Conservation (phyloP, 2,113 vertebrate species). For the Oplegnathus fasciatus region DNA sequence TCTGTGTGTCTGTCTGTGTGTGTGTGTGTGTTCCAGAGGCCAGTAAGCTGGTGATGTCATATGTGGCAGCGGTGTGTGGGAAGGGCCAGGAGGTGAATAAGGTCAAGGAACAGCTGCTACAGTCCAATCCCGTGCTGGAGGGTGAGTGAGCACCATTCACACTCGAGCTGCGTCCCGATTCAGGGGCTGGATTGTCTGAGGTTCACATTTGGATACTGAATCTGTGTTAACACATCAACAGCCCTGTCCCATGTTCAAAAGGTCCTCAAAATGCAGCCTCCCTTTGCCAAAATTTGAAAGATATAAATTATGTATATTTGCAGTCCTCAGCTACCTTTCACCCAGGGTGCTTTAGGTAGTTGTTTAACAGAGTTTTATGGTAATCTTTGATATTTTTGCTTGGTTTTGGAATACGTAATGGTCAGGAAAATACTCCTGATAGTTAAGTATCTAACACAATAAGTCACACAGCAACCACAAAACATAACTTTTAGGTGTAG, state of each 20-base stretch:
- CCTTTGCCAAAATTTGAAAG: neutral
- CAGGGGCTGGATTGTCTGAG: constrained; percentile 2
- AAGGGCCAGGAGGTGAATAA: constrained; percentile 98
- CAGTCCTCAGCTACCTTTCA: neutral
- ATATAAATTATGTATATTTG: neutral
- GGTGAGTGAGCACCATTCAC: constrained; percentile 84
- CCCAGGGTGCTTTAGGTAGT: neutral
- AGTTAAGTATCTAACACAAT: neutral
- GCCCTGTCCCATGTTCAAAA: neutral
- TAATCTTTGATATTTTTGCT: neutral
- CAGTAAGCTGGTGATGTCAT: constrained; percentile 99
- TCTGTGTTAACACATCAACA: constrained; percentile 10
- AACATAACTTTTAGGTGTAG: neutral
- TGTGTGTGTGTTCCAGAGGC: constrained; percentile 89
- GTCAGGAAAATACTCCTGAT: neutral
- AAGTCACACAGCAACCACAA: neutral
- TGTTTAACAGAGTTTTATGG: neutral
- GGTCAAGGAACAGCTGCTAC: constrained; percentile 98
- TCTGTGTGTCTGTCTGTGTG: constrained; percentile 40
- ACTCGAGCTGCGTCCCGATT: neutral
- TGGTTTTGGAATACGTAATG: neutral
- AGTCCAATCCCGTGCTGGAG: constrained; percentile 98
- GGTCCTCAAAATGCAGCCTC: neutral
- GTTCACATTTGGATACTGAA: constrained; percentile 3
- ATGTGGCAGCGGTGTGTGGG: constrained; percentile 98